Evolutionary conservation across 30 jellyfish, hydroid and myxozoan species (phyloP), one percentile per base, ranked within the genome.

Genomic region (Aurelia aurita complex sp. Pacific): DNA sequence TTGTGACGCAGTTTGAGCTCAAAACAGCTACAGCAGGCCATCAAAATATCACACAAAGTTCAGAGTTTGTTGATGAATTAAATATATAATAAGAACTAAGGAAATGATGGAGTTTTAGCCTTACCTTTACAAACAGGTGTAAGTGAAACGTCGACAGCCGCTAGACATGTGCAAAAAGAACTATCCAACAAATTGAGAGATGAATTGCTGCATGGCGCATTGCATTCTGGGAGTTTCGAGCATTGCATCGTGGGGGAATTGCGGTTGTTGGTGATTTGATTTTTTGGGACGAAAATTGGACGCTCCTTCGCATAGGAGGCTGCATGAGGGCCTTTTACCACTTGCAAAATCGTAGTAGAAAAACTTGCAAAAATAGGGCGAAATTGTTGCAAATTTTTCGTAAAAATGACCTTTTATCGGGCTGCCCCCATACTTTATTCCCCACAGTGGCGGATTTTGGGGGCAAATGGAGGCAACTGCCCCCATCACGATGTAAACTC

Each of bases 81-180:
- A 57, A 29, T 57, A 69, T 29, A 11, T 36, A 17, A 15, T 29
- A 9, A 3, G 23, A 11, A 29, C 6, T 34, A 11, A n/a, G 53
- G 19, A 75, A 40, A 52, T 23, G n/a, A 18, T 19, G 74, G 85
- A 55, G 74, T 55, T 53, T 52, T 29, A 69, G 34, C 32, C 74
- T 32, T 75, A 75, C 85, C 85, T 75, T 75, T 75, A 75, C 18
- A 75, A 38, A 75, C 85, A 75, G 85, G 62, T 75, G 85, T 75
- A 34, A 29, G 70, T 23, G 29, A 66, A 46, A 40, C 74, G 46
- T 55, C 85, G 62, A 75, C 85, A 10, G 85, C 85, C 85, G 69
- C 13, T n/a, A 64, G n/a, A 75, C 85, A 75, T 75, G 85, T 75
- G 85, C 73, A 53, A 75, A 54, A 38, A 57, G 38, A 57, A 36